Base-by-base conservation (phyloP, 2,113 vertebrate species). In the Hippocampus comes region DNA sequence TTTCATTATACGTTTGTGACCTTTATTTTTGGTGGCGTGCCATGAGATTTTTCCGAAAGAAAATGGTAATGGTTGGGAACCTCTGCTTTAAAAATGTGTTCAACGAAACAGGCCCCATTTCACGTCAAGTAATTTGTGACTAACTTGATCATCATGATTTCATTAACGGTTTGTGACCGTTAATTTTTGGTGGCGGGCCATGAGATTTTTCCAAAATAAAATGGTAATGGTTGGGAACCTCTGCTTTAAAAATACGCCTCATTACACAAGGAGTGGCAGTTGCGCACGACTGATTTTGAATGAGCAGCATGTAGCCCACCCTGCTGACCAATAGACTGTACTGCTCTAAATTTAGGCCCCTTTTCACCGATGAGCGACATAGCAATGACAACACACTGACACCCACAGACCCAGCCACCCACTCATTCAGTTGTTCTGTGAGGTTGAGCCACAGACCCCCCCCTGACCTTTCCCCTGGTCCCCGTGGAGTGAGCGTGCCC, bases 291-390 rank as follows among this genome's bases (percentile, higher is more conserved):
- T 21, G 20, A 53, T 53, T 53, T 21, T 53, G 34, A 80, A 17
- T 51, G 41, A 34, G 9, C 30, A 20, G 8, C 8, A 9, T 48
- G n/a, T 43, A 68, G 25, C 38, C 51, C 68, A 60, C 75, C 69
- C 59, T 71, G 43, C 74, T 77, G 34, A 73, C 78, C 70, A 67
- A 63, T 49, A 61, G 51, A 80, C 25, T 61, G 68, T 70, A 63
- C 57, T 0, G 17, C 75, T 90, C 96, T 97, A 99, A 95, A 95
- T 96, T 94, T 99, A 99, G 94, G 84, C 38, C 42, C 91, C 92
- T 91, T 93, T 91, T 92, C 0, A 43, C 86, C 83, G 74, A 74
- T 95, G 93, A 95, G 93, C 92, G 89, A 90, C 91, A 95, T 95
- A 94, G 94, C 94, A 93, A 83, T 89, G 90, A 93, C 93, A 90